Conservation (phyloP, 1,140 invertebrate species). For the Anagrus nilaparvatae region DNA sequence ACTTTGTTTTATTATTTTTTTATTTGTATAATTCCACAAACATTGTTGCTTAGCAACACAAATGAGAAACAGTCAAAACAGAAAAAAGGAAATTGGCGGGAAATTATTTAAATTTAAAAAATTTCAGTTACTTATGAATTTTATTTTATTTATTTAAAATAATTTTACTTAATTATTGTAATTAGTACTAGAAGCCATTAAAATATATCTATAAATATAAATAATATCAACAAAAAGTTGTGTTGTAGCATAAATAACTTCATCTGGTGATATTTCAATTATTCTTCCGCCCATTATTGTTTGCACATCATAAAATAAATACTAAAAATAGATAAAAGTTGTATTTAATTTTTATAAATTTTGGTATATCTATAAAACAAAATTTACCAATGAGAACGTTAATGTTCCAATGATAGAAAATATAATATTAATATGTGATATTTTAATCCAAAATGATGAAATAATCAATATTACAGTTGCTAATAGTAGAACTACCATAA, state of each 20-base stretch:
- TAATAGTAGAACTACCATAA: slow-evolving; percentile 42
- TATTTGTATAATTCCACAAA: no score
- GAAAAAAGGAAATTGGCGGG: no score
- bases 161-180: no score
- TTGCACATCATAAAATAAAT: slow-evolving; percentile 57
- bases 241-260: slow-evolving; percentile 52
- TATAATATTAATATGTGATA: slow-evolving; percentile 28
- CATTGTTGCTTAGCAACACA: no score
- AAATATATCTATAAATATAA: slow-evolving; percentile 54
- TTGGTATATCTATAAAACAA: neutral
- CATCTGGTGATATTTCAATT: slow-evolving; percentile 52
- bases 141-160: no score
- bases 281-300: slow-evolving; percentile 56
- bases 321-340: slow-evolving; percentile 36
- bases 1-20: no score
- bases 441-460: slow-evolving; percentile 28
- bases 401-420: slow-evolving; percentile 45
- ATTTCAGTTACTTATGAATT: no score
- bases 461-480: slow-evolving; percentile 41
- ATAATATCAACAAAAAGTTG: slow-evolving; percentile 55
- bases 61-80: no score
- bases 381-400: slow-evolving; percentile 24
- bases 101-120: no score
- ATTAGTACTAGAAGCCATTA: no score
- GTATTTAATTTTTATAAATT: slow-evolving; percentile 4